A percentile compares a stretch with the other conserved stretches of the same genome.
Conservation (phyloP, 1,140 invertebrate genomes). For the Calosoma granatense region DNA sequence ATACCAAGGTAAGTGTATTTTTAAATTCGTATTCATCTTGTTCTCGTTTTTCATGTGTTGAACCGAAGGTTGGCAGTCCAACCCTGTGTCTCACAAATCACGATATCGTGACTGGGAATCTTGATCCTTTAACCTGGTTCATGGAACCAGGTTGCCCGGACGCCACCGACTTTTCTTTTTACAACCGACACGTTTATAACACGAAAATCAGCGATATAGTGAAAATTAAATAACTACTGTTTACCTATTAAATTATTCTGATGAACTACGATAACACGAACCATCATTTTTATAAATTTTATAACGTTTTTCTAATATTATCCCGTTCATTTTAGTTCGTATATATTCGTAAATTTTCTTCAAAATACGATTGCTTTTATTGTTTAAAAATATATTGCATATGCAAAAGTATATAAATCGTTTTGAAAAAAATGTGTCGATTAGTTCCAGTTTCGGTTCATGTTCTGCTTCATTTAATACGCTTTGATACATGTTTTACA, state of each 20-base stretch:
- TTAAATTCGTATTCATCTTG: background rate
- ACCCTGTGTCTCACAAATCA: background rate
- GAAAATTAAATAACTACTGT: background rate
- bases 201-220: slow-evolving; percentile 2
- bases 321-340: too few relatives aligned
- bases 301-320: too few relatives aligned
- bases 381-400: too few relatives aligned
- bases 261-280: too few relatives aligned
- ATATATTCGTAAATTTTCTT: too few relatives aligned
- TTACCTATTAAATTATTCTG: slow-evolving; percentile 1
- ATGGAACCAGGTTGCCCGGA: background rate
- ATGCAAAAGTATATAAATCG: too few relatives aligned
- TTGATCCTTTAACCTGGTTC: background rate
- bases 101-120: background rate
- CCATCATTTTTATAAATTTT: too few relatives aligned
- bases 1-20: background rate
- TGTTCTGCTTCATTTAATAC: too few relatives aligned
- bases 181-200: background rate
- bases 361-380: too few relatives aligned
- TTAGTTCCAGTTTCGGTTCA: too few relatives aligned
- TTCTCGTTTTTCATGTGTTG: background rate
- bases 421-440: too few relatives aligned
- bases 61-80: background rate
- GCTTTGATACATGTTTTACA: too few relatives aligned
- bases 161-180: background rate